Evolutionary conservation across 2,888 invertebrate species (phyloP), one percentile per base, ranked within the genome.

Genomic region (Polymixis lichenea): DNA sequence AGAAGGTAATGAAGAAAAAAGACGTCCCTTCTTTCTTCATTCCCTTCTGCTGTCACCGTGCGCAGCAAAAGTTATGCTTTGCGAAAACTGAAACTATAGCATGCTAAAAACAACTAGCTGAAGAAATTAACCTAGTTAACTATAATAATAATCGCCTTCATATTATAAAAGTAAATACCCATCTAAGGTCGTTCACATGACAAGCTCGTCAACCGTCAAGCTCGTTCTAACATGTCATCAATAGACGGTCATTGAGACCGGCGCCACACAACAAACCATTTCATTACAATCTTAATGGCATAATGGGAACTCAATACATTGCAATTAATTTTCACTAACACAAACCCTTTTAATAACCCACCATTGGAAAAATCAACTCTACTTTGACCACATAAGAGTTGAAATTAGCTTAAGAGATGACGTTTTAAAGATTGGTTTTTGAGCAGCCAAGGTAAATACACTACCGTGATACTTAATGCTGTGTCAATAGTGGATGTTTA

Each of bases 401-500:
- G 19, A 71, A 11, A 43, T 78, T 72, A 11, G 32, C 7, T 17
- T 72, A 71, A 1, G 0, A 11, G 1, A 22, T 72, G 46, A 19
- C 1, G 76, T 81, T 75, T 83, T 75, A 75, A 81, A 83, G 83
- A 84, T 86, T 75, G 71, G 71, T 77, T 85, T 83, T 82, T 84
- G 84, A 82, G 72, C 55, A 80, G 72, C 69, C 73, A 82, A 75
- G 75, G 87, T 86, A 86, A 91, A 92, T 77, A 92, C 69, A 87
- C 92, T 91, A 91, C 92, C 90, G 91, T 87, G 84, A 84, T 88
- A 89, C 91, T 92, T 92, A 92, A 92, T 92, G 91, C 89, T 90
- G 78, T 80, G 92, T 91, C 84, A 92, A 93, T 84, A 92, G 43
- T 64, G 38, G 25, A 69, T 91, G 89, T 92, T 90, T 91, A 82